Percentiles rank a stretch among this genome's conserved stretches.
Conservation (phyloP, 2,113 vertebrate species). For the Octodon degus region DNA sequence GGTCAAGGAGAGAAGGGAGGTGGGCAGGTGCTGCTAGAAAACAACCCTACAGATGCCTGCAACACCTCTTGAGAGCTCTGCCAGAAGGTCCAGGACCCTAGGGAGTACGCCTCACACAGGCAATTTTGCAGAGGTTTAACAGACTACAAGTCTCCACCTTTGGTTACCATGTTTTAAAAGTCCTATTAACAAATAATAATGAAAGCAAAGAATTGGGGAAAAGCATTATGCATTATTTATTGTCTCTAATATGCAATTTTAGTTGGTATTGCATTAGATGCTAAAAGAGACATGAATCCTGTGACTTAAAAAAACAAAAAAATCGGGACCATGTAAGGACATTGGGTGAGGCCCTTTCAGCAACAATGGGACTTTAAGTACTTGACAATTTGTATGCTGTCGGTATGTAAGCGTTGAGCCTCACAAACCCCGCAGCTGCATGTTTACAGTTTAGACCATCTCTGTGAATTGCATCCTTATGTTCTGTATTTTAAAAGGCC, state of each 20-base stretch:
- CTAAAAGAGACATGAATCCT: not conserved
- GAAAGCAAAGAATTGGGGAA: conserved; percentile 19
- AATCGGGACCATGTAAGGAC: conserved; percentile 77
- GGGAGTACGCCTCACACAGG: not conserved
- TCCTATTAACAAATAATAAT: not conserved
- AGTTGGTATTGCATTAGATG: not conserved
- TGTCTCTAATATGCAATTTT: not conserved
- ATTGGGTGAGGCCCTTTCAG: conserved; percentile 71
- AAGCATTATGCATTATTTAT: not conserved
- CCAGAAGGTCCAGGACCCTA: not conserved
- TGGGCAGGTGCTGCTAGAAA: not conserved
- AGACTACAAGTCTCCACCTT: not conserved
- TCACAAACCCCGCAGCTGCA: conserved; percentile 79
- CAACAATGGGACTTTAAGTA: conserved; percentile 77
- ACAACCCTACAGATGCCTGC: not conserved
- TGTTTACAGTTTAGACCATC: conserved; percentile 79
- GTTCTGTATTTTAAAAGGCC: conserved; percentile 83
- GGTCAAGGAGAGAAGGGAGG: not conserved
- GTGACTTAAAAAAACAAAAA: conserved; percentile 14
- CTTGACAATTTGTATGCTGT: conserved; percentile 82
- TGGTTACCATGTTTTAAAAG: not conserved
- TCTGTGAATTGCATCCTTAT: conserved; percentile 84
- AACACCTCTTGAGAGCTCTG: accelerated
- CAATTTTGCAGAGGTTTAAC: not conserved
- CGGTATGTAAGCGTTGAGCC: conserved; percentile 64